phyloP scores from a whole-genome alignment of 1,140 invertebrate species.

The Zaprionus davidi region DNA sequence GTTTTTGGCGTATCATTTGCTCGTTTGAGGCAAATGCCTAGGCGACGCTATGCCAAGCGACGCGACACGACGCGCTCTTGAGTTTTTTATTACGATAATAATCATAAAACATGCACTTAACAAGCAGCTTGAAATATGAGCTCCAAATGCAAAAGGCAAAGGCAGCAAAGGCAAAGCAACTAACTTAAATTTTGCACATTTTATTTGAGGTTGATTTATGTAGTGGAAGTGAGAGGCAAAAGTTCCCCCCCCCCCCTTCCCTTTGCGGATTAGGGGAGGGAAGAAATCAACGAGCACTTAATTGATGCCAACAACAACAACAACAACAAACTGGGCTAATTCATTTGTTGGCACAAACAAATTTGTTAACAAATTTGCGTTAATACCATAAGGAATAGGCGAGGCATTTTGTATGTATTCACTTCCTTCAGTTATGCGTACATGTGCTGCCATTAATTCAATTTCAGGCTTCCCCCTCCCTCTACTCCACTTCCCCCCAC shows the following conservation, averaged over 20 bases:
- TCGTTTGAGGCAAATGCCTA: conserved; percentile 60
- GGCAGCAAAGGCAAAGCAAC: conserved; percentile 27
- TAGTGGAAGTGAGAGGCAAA: conserved; percentile 19
- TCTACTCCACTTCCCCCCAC: neutral
- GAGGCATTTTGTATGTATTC: conserved; percentile 14
- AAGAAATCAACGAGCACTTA: conserved; percentile 63
- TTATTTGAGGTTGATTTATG: conserved; percentile 73
- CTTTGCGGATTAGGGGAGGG: neutral
- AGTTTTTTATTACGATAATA: conserved; percentile 81
- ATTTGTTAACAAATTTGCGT: conserved; percentile 81
- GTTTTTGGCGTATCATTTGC: conserved; percentile 70
- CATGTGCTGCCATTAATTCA: conserved; percentile 78
- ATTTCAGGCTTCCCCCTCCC: conserved; percentile 49
- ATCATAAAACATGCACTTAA: conserved; percentile 83
- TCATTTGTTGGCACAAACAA: conserved; percentile 81
- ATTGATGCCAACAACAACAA: conserved; percentile 51
- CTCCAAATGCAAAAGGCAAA: conserved; percentile 38
- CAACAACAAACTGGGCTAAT: conserved; percentile 52
- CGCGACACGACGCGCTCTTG: conserved; percentile 46
- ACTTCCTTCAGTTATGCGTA: conserved; percentile 31
- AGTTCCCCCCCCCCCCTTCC: no score
- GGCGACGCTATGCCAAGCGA: conserved; percentile 21
- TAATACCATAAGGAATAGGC: conserved; percentile 78
- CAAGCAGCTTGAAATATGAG: conserved; percentile 82
- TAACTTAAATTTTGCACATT: conserved; percentile 78